phyloP scores from a whole-genome alignment of 2,113 vertebrate genomes.

The Triplophysa siluroides region DNA sequence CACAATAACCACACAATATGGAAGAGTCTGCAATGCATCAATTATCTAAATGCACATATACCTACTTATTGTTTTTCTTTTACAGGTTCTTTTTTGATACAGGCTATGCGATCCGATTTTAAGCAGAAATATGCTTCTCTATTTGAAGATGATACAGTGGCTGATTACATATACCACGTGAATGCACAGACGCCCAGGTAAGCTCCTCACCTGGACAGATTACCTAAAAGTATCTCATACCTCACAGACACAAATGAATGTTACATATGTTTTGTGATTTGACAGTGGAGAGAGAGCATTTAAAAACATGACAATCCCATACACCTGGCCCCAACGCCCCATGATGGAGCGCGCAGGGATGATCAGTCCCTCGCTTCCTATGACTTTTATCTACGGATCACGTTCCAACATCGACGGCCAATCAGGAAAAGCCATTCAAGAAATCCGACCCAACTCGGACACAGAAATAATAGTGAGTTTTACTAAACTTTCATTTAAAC shows the following conservation, averaged over 20 bases:
- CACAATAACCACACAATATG: background rate
- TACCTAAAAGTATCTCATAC: background rate
- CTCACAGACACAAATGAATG: background rate
- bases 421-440: conserved; percentile 85
- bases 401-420: conserved; percentile 92
- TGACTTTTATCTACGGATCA: conserved; percentile 91
- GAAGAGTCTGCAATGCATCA: too few species aligned
- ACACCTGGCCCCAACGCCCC: conserved; percentile 89
- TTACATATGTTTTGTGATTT: background rate
- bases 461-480: conserved; percentile 86
- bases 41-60: too few species aligned
- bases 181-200: conserved; percentile 93
- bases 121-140: conserved; percentile 89
- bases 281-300: conserved; percentile 90
- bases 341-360: conserved; percentile 86
- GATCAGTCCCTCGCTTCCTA: conserved; percentile 80
- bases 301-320: conserved; percentile 92
- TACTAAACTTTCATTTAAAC: background rate
- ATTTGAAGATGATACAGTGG: conserved; percentile 90
- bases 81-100: conserved; percentile 87
- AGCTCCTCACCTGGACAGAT: background rate
- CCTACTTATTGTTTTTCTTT: background rate
- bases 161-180: conserved; percentile 95
- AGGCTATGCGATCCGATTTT: conserved; percentile 89
- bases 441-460: conserved; percentile 78